Evolutionary conservation across 2,888 invertebrate species (phyloP), one percentile per base, ranked within the genome.

Genomic region (Graphium colonna): DNA sequence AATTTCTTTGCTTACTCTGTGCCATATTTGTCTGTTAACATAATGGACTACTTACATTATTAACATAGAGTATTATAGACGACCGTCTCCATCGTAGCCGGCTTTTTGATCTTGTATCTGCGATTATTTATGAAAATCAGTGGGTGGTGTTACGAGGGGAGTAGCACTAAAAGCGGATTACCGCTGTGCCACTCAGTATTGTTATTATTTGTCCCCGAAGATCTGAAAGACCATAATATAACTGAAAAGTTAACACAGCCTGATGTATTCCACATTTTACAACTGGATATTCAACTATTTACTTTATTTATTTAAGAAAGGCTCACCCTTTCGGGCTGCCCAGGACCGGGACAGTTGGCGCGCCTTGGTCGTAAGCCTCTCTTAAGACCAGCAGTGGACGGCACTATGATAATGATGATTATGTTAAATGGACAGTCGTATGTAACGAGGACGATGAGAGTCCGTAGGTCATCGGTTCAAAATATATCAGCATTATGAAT

Each of bases 11-110:
- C 26, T 40, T 33, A 40, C 52, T 53, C 52, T 53, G 42, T 48
- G 21, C 0, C 13, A 7, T 1, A 46, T 46, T 75, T 57, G 50
- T 60, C 79, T 79, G 51, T 62, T 21, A 26, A 39, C 60, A 55
- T 71, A 73, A 75, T 72, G 67, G 67, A 71, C 67, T 75, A 62
- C 73, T 73, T 72, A 69, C 65, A 68, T 71, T 75, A 75, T 73
- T 68, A 66, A 65, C 63, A 58, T 59, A 60, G 58, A 60, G 59
- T 61, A 57, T 63, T 62, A 65, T 63, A 68, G 61, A 61, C 59
- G 60, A 31, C 39, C 38, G 38, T 57, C 57, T 58, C 54, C 60
- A 60, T 60, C 60, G 62, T 65, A 67, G 63, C 57, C 58, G 51
- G 60, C 64, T 65, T 67, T 75, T 73, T 78, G 74, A 79, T 76